phyloP scores from a whole-genome alignment of 2,113 vertebrate genomes.

The Thryonomys swinderianus region DNA sequence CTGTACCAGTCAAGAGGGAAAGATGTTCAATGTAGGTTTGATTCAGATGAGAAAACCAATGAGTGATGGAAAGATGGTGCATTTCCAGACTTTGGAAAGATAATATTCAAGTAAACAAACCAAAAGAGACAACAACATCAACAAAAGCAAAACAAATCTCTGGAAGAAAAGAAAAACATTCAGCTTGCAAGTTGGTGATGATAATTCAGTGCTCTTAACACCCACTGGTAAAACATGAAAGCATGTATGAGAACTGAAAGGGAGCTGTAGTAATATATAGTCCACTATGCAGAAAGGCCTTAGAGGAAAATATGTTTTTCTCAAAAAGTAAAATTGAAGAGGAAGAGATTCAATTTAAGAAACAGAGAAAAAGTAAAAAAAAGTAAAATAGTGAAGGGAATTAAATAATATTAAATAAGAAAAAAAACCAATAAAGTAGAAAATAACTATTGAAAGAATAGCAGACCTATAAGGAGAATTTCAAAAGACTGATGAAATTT shows the following conservation, averaged over 20 bases:
- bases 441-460: neutral
- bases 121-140: neutral
- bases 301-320: neutral
- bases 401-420: neutral
- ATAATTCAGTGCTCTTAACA: neutral
- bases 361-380: neutral
- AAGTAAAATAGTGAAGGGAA: neutral
- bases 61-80: neutral
- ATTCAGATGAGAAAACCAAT: neutral
- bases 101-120: neutral
- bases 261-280: neutral
- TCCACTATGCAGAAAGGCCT: neutral
- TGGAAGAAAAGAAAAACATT: neutral
- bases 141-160: neutral
- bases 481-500: neutral
- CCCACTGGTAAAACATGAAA: neutral
- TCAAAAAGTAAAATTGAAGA: neutral
- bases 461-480: neutral
- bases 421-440: no score
- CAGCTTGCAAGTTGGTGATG: neutral
- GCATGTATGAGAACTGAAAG: neutral
- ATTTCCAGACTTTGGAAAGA: neutral
- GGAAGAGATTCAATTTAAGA: neutral
- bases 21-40: neutral
- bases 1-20: rapidly evolving